Evolutionary conservation across 2,797 vertebrate species (phyloP), one percentile per base, ranked within the genome.

Genomic region (Pithecia hirsuta): DNA sequence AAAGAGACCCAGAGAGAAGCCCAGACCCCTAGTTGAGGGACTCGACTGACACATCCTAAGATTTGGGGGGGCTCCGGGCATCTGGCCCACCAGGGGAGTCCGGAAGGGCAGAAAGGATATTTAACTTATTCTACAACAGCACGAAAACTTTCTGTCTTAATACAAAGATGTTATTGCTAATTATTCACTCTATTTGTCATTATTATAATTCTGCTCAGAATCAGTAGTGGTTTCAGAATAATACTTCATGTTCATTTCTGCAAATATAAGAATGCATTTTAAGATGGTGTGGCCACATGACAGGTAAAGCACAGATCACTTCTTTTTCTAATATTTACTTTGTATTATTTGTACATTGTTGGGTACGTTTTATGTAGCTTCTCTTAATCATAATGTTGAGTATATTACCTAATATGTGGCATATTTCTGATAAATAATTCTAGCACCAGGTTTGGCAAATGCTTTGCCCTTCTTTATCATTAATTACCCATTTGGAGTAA

Each of bases 131-230:
- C 52, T 50, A 55, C 46, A 96, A 74, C 30, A 33, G 41, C 75
- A 96, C 57, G 52, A 82, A 94, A 97, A 96, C 88, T 94, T 88
- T 95, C 28, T 20, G 46, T 22, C 10, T 39, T 39, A 67, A 70
- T 80, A 59, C 67, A 52, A 76, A 84, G 30, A 67, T 50, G 74
- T 61, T 50, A 87, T 41, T 95, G 82, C 41, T 20, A 39, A 83
- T 81, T 89, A 19, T 79, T 79, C n/a, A 80, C 30, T 36, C 28
- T 13, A 44, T 76, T 44, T 92, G 41, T 91, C 85, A 61, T 78
- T 80, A 86, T 95, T 70, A 46, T 81, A 30, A 84, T 91, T 12
- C 67, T 24, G 19, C 70, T 59, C 20, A 52, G 24, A 39, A 95
- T 76, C 33, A 15, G 41, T 44, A 15, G 83, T 88, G 61, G 61